Evolutionary conservation across 2,888 invertebrate species (phyloP).

Genomic region (Sinelater perroti): DNA sequence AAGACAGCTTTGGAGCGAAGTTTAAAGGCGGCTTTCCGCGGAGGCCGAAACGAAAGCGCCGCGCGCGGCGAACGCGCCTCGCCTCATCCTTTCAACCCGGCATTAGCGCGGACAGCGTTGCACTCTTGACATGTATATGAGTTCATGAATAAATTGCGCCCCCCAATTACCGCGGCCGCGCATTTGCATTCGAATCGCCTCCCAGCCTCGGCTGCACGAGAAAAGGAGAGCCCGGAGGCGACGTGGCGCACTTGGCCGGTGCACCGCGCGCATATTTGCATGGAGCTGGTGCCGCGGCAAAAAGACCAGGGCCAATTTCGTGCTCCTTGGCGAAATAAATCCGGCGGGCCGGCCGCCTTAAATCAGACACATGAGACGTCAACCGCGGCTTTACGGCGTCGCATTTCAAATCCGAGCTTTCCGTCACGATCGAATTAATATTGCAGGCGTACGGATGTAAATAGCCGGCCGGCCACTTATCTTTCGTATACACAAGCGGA

Average conservation of each 20-base stretch:
- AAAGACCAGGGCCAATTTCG: slow-evolving; percentile 31
- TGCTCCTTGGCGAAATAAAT: slow-evolving; percentile 33
- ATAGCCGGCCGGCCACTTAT: slow-evolving; percentile 14
- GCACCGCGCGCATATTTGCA: slow-evolving; percentile 27
- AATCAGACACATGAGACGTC: slow-evolving; percentile 27
- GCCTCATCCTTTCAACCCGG: slow-evolving; percentile 24
- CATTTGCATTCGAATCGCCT: slow-evolving; percentile 21
- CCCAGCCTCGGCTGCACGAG: neutral
- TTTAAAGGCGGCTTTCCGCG: slow-evolving; percentile 26
- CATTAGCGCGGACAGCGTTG: slow-evolving; percentile 35
- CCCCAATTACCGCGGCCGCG: slow-evolving; percentile 26
- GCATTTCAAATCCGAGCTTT: slow-evolving; percentile 25
- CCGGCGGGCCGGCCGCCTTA: slow-evolving; percentile 19
- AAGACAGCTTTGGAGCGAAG: slow-evolving; percentile 37
- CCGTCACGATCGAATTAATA: slow-evolving; percentile 29
- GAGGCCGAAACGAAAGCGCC: slow-evolving; percentile 24
- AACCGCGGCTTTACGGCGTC: slow-evolving; percentile 15
- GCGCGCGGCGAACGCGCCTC: too few relatives aligned
- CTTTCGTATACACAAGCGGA: slow-evolving; percentile 5
- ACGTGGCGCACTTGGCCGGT: slow-evolving; percentile 13
- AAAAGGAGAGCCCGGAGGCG: neutral
- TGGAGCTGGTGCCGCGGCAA: slow-evolving; percentile 28
- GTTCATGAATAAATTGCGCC: slow-evolving; percentile 39
- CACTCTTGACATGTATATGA: slow-evolving; percentile 39
- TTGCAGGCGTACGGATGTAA: slow-evolving; percentile 14